Evolutionary conservation across 92 coral and sea anemone genomes (phyloP).

Genomic region (Phenganax stokvisi): DNA sequence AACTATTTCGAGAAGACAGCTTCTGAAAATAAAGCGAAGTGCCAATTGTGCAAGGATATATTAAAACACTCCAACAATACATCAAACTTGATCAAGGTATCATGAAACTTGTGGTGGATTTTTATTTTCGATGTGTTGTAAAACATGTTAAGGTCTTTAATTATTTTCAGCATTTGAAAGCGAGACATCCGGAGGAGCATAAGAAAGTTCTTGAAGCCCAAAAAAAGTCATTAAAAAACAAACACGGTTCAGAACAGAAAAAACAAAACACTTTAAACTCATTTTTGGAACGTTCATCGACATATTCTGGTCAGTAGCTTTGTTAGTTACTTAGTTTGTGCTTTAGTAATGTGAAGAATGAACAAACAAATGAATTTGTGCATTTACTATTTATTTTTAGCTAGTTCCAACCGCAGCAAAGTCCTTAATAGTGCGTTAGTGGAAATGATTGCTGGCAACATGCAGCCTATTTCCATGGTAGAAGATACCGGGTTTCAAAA

Average conservation of each 20-base stretch:
- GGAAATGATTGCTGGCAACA: constrained; percentile 11
- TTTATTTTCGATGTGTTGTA: too few relatives aligned
- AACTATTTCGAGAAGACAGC: constrained; percentile 33
- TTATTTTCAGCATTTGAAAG: neutral
- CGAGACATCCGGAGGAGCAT: constrained; percentile 26
- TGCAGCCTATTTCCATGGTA: constrained; percentile 25
- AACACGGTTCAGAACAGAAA: neutral
- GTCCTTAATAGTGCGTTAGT: constrained; percentile 25
- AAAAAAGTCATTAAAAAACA: neutral
- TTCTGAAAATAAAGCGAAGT: neutral
- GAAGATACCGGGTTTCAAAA: constrained; percentile 31
- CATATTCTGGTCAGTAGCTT: neutral
- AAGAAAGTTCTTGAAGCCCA: constrained; percentile 2
- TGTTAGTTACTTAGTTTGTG: too few relatives aligned
- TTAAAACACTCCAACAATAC: constrained; percentile 10
- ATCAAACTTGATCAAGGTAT: constrained; percentile 9
- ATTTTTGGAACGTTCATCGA: neutral
- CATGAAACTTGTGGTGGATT: neutral
- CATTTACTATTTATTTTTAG: neutral
- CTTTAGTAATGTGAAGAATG: too few relatives aligned
- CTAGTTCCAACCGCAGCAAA: constrained; percentile 19
- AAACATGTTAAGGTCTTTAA: too few relatives aligned
- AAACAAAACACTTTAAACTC: neutral
- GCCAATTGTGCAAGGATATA: constrained; percentile 22
- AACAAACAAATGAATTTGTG: too few relatives aligned